Evolutionary conservation across 2,797 vertebrate species (phyloP).

Genomic region (Poeciliopsis gracilis): DNA sequence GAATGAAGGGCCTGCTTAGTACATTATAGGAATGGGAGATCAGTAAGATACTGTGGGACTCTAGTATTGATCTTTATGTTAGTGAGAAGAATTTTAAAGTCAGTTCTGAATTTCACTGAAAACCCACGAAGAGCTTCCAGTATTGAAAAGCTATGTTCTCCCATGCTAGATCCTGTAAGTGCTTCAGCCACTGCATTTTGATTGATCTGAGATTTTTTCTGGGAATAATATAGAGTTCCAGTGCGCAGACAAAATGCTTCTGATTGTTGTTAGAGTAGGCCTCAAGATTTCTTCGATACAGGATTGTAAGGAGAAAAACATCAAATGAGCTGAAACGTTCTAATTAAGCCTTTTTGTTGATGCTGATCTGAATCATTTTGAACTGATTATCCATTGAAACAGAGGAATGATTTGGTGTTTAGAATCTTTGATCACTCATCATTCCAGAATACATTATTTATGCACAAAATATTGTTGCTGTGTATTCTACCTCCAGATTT

Average conservation of each 20-base stretch:
- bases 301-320: background rate
- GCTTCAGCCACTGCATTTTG: background rate
- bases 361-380: background rate
- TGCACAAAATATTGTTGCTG: background rate
- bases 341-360: background rate
- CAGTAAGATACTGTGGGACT: background rate
- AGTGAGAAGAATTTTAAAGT: slow-evolving; percentile 1
- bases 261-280: background rate
- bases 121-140: background rate
- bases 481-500: background rate
- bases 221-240: background rate
- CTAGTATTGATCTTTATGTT: background rate
- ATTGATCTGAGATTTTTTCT: background rate
- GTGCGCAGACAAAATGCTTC: background rate
- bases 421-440: background rate
- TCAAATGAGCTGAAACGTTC: background rate
- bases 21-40: background rate
- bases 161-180: background rate
- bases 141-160: background rate
- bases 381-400: background rate
- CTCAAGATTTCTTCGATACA: background rate
- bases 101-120: background rate
- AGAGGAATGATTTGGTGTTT: background rate
- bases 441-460: background rate
- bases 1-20: background rate